Evolutionary conservation across 2,888 invertebrate species (phyloP).

Genomic region (Empis stercorea): DNA sequence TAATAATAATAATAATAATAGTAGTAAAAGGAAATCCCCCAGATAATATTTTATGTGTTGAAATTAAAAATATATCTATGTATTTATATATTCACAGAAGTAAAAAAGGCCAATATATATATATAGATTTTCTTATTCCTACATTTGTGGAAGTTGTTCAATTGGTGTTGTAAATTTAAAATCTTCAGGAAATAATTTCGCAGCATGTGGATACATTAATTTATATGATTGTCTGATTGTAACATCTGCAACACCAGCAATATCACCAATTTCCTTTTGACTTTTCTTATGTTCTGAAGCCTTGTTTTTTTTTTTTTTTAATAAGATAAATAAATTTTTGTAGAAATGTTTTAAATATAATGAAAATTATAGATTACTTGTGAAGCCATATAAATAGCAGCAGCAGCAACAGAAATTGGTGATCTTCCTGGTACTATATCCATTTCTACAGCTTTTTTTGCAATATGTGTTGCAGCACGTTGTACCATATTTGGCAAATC

Average conservation of each 20-base stretch:
- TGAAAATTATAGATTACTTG: conserved; percentile 47
- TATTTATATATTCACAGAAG: too few relatives aligned
- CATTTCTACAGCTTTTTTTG: conserved; percentile 88
- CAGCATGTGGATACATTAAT: conserved; percentile 89
- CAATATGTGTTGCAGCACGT: conserved; percentile 91
- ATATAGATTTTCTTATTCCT: conserved; percentile 15
- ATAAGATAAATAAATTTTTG: conserved; percentile 2
- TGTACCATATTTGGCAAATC: conserved; percentile 73
- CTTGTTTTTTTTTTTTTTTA: too few relatives aligned
- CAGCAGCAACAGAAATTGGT: conserved; percentile 97
- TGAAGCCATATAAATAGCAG: conserved; percentile 99
- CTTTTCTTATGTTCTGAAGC: conserved; percentile 92
- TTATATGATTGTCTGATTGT: conserved; percentile 97
- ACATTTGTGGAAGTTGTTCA: conserved; percentile 83
- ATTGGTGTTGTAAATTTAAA: conserved; percentile 92
- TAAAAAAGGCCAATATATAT: background rate
- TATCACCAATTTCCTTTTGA: conserved; percentile 96
- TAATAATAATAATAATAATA: too few relatives aligned
- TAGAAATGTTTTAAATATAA: background rate
- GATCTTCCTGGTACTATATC: conserved; percentile 96
- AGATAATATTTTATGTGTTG: too few relatives aligned
- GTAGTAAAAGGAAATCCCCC: too few relatives aligned
- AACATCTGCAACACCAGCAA: conserved; percentile 96
- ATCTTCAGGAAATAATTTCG: conserved; percentile 86
- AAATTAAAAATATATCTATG: too few relatives aligned